These are phyloP conservation scores for Aethes cnicana DNA, from an alignment of 2,888 invertebrate species.

Conservation along the genomic window DNA sequence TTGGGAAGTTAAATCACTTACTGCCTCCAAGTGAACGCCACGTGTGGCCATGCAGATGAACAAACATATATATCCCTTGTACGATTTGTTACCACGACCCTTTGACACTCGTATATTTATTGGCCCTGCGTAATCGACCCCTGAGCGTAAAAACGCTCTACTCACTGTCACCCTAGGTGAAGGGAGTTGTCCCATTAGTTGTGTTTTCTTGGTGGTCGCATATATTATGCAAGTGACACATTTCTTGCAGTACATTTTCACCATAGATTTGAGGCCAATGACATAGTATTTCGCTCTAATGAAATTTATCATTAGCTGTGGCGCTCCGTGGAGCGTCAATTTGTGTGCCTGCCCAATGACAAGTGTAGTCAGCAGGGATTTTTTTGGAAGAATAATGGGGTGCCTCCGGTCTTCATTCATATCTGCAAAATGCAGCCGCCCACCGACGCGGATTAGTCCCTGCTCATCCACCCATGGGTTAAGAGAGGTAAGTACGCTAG, in stretches of 20 bases:
- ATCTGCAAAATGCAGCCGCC: neutral
- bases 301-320: neutral
- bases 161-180: neutral
- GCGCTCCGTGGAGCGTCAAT: neutral
- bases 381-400: neutral
- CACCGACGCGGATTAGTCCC: neutral
- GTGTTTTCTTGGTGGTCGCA: neutral
- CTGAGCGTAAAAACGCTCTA: neutral
- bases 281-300: neutral
- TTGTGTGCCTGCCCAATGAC: neutral
- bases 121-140: slow-evolving; percentile 16
- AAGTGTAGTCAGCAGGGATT: neutral
- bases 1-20: neutral
- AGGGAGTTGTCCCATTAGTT: slow-evolving; percentile 17
- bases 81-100: slow-evolving; percentile 1
- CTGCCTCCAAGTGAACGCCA: neutral
- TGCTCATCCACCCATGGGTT: neutral
- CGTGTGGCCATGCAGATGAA: neutral
- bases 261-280: neutral
- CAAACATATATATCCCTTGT: neutral
- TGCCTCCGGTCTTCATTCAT: neutral
- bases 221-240: slow-evolving; percentile 7
- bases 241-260: neutral
- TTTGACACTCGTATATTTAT: slow-evolving; percentile 9
- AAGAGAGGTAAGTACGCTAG: slow-evolving; percentile 1